Base-by-base conservation (phyloP, 2,113 vertebrate genomes). In the Leptodactylus fuscus region DNA sequence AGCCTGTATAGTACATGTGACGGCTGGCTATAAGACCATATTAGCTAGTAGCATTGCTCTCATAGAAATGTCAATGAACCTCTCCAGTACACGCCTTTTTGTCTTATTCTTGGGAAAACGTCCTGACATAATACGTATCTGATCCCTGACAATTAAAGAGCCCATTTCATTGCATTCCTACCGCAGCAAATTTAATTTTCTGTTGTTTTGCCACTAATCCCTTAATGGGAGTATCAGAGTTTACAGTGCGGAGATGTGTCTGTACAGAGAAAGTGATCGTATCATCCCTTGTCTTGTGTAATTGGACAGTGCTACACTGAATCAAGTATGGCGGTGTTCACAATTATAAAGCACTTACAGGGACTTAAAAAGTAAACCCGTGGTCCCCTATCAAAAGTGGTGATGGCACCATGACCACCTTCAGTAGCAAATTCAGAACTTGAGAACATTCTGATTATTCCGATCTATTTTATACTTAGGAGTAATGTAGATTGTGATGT, bases 191-290 rank as follows among this genome's bases (percentile, higher is more conserved):
- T 67, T 85, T 85, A 53, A 85, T 85, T 70, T 70, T 62, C 58
- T 41, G 83, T 69, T 79, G 44, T 79, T 69, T 85, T 85, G 78
- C 48, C 24, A 24, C 44, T 85, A 85, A 85, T 85, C 83, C 83
- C 48, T 85, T 79, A 85, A 85, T 85, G 60, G 55, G 44, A 67
- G 83, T 79, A 70, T 70, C 44, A 55, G 13, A 79, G 62, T 80
- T 85, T 85, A 85, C 60, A 55, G 83, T 85, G 53, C 8, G 44
- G 46, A 13, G 74, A 79, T 69, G 62, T 36, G 73, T 70, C 60
- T 79, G 22, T 53, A 8, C 58, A 69, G 48, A 70, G 75, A 69
- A 70, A 67, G 53, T 27, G 24, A 71, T 51, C 20, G 22, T 58
- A 83, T 75, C 49, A 75, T 75, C 34, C 38, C 38, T 73, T 27